Evolutionary conservation across 2,113 vertebrate genomes (phyloP), one percentile per base, ranked within the genome.

Genomic region (Empidonax alnorum): DNA sequence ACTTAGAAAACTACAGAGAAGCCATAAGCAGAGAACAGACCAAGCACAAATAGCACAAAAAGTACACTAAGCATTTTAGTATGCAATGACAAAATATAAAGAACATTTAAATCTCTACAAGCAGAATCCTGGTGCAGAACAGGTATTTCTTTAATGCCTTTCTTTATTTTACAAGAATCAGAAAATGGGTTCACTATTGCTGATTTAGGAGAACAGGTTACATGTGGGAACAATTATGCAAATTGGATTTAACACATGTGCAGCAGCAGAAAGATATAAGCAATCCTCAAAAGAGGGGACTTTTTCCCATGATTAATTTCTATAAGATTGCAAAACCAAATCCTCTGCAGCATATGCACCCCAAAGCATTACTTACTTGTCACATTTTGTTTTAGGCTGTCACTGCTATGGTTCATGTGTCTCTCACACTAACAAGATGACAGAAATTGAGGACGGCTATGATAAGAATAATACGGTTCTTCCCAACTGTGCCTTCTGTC

Each of bases 401-500:
- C 76, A 85, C 81, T 89, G 31, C 59, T 83, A 65, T 65, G 39
- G 62, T 59, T 80, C 81, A 61, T 18, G 39, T 61, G 73, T 69
- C 53, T 84, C 73, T 67, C 78, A 87, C 66, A 92, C 56, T 49
- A 82, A 30, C 53, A 95, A 90, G 90, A 97, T 76, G 96, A 96
- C 93, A 56, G 74, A 89, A 93, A 95, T 27, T 25, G 88, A 96
- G 50, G 21, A 87, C 3, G 41, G 72, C 46, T 96, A 80, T 89
- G 84, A 46, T 67, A 94, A 89, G 91, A 97, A 88, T 92, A 97
- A 96, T 55, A 93, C 13, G 8, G 58, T 79, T 89, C 84, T 96
- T 95, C 85, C 68, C 92, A 90, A 75, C 78, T 56, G n/a, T 96
- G 89, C 92, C 87, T 96, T 95, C 84, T 96, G 95, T 95, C 95